Evolutionary conservation across 2,888 invertebrate genomes (phyloP).

Genomic region (Eremobia ochroleuca): DNA sequence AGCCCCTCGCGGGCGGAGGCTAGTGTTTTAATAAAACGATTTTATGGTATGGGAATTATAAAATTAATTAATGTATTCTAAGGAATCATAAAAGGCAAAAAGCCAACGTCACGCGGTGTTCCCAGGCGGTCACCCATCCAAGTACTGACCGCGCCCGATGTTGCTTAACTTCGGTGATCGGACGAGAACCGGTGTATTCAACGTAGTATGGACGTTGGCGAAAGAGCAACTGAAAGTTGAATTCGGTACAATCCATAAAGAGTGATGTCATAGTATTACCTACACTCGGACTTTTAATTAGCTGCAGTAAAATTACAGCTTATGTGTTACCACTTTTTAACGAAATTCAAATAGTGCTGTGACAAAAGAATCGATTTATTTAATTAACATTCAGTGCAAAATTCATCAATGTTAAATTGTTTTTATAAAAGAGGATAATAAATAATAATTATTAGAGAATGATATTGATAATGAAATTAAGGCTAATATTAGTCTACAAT

Average conservation of each 20-base stretch:
- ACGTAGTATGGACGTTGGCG: slow-evolving; percentile 84
- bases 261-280: neutral
- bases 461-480: too few species aligned
- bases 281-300: too few species aligned
- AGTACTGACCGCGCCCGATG: slow-evolving; percentile 84
- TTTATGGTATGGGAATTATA: neutral
- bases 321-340: too few species aligned
- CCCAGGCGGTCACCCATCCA: slow-evolving; percentile 86
- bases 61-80: neutral
- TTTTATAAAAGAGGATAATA: too few species aligned
- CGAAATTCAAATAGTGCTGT: too few species aligned
- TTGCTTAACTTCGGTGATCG: slow-evolving; percentile 73
- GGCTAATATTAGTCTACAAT: too few species aligned
- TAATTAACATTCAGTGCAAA: too few species aligned
- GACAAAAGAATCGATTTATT: too few species aligned
- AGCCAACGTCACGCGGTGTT: slow-evolving; percentile 74
- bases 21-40: neutral
- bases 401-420: too few species aligned
- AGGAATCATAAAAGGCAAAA: neutral
- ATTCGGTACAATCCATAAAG: neutral
- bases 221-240: rapidly evolving
- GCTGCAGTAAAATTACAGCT: too few species aligned
- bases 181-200: slow-evolving; percentile 82
- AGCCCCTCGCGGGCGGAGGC: too few species aligned
- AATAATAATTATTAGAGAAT: too few species aligned